A percentile compares a stretch with the other conserved stretches of the same genome.
Conservation (phyloP, 2,113 vertebrate genomes). For the Varanus salvator region DNA sequence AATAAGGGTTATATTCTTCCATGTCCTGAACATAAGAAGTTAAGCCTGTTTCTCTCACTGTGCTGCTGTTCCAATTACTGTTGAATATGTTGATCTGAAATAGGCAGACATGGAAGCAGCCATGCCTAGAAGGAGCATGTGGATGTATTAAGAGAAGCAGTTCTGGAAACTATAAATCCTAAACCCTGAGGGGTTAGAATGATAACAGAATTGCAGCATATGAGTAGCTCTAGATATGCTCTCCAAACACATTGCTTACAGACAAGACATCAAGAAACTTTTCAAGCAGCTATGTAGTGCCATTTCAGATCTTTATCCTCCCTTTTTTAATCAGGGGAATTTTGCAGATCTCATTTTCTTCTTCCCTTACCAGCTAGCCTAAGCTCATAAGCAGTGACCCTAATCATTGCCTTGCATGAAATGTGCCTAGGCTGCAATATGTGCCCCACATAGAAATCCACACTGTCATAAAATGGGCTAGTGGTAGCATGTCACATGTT, state of each 20-base stretch:
- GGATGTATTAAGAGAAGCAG: slow-evolving; percentile 49
- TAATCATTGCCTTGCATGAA: not conserved
- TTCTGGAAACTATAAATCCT: slow-evolving; percentile 18
- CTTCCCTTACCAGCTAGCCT: not conserved
- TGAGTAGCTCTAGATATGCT: slow-evolving; percentile 37
- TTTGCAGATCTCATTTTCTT: not conserved
- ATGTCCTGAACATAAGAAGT: slow-evolving; percentile 9
- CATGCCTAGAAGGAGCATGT: slow-evolving; percentile 18
- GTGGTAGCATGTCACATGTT: not conserved
- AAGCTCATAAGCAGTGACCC: not conserved
- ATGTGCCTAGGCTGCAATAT: not conserved
- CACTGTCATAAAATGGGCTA: not conserved
- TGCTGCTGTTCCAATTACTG: not conserved
- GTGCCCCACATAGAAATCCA: not conserved
- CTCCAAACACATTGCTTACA: not conserved
- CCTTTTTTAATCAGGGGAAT: not conserved
- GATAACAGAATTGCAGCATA: not conserved
- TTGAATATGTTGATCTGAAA: slow-evolving; percentile 23
- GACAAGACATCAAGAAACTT: not conserved
- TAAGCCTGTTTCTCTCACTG: not conserved
- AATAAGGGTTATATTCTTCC: not conserved
- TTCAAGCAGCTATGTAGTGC: not conserved
- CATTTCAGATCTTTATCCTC: not conserved
- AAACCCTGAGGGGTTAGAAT: slow-evolving; percentile 35
- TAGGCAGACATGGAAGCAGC: slow-evolving; percentile 36